phyloP scores from a whole-genome alignment of 2,888 invertebrate species.

The Diloba caeruleocephala region DNA sequence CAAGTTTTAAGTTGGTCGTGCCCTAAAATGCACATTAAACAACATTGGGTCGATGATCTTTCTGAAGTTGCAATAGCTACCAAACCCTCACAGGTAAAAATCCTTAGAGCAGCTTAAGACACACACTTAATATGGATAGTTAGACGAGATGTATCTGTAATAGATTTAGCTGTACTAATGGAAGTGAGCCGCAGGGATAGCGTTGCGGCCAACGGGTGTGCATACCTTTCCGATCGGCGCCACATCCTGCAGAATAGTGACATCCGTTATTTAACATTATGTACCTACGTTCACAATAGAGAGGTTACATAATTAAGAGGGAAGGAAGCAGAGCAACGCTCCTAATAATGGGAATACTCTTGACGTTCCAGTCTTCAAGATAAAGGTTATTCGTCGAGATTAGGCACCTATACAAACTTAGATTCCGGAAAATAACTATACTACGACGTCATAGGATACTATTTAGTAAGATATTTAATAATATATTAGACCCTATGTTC shows the following conservation, averaged over 20 bases:
- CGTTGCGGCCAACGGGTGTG: conserved; percentile 72
- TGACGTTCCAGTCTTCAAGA: conserved; percentile 14
- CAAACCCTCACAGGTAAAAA: no score
- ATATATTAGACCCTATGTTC: no score
- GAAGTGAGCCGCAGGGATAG: conserved; percentile 79
- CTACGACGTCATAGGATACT: no score
- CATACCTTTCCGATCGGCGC: conserved; percentile 45
- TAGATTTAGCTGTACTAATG: conserved; percentile 81
- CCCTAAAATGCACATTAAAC: no score
- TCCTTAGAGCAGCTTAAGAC: no score
- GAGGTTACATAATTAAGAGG: conserved; percentile 54
- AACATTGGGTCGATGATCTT: no score
- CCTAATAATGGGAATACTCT: conserved; percentile 21
- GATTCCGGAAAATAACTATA: no score
- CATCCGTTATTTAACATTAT: conserved; percentile 53
- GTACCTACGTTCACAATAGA: conserved; percentile 23
- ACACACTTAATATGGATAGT: conserved; percentile 41
- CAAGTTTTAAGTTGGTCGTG: no score
- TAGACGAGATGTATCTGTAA: conserved; percentile 72
- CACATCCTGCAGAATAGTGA: conserved; percentile 67
- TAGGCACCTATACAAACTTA: no score
- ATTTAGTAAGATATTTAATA: no score
- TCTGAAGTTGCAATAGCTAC: conserved; percentile 13
- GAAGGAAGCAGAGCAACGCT: conserved; percentile 22
- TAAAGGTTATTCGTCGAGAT: no score